Percentiles rank a stretch among this genome's conserved stretches.
These are phyloP conservation scores for Phymatocera aterrima DNA, from an alignment of 2,888 invertebrate species.

Conservation along the genomic window DNA sequence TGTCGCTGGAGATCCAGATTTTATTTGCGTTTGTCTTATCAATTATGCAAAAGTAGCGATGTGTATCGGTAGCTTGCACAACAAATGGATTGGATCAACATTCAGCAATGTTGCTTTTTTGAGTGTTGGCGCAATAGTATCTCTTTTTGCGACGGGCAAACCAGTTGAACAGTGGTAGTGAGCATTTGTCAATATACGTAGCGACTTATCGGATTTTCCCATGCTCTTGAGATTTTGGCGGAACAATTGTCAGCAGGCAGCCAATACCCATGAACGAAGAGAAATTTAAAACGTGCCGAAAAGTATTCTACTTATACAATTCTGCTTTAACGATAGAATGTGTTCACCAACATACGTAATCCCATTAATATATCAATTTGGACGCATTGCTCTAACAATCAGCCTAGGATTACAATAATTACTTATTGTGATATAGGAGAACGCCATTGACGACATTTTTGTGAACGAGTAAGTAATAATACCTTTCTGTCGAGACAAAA, in stretches of 20 bases:
- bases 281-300: too few species aligned
- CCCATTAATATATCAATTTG: too few species aligned
- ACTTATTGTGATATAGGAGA: neutral
- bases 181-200: slow-evolving; percentile 1
- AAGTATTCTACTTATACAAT: too few species aligned
- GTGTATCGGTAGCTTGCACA: neutral
- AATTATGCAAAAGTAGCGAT: neutral
- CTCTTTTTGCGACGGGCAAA: neutral
- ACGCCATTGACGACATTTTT: neutral
- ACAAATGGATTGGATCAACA: slow-evolving; percentile 8
- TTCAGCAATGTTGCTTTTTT: neutral
- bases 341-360: too few species aligned
- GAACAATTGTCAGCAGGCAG: too few species aligned
- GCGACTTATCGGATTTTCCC: neutral
- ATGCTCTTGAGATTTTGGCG: neutral
- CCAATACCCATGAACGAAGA: too few species aligned
- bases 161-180: neutral
- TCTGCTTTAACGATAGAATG: too few species aligned
- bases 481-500: neutral
- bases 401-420: neutral
- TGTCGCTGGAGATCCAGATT: neutral
- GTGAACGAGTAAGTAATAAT: neutral
- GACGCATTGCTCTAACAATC: too few species aligned
- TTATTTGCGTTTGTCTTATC: neutral
- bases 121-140: neutral